phyloP scores from a whole-genome alignment of 2,113 vertebrate genomes.

The Lampris megalopsis region DNA sequence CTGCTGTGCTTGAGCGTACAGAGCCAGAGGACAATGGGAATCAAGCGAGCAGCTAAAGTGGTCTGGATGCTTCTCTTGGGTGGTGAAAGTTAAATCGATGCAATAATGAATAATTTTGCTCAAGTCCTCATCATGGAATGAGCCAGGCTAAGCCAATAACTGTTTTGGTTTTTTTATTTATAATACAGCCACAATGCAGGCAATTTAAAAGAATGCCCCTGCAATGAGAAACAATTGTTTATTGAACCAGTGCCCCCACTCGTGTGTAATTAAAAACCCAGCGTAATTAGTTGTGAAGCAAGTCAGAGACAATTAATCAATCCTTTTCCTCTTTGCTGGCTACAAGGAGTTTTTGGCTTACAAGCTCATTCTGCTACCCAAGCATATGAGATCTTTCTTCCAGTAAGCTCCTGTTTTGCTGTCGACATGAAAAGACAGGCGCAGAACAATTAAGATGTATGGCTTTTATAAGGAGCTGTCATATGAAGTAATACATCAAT shows the following conservation, averaged over 20 bases:
- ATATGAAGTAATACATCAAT: slow-evolving; percentile 55
- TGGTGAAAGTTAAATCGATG: slow-evolving; percentile 11
- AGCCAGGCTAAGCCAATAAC: neutral
- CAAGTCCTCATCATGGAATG: neutral
- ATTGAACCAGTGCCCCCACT: slow-evolving; percentile 29
- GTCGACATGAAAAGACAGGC: neutral
- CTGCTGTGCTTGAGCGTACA: slow-evolving; percentile 3
- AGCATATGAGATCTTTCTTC: slow-evolving; percentile 27
- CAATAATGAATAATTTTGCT: neutral
- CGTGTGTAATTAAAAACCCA: slow-evolving; percentile 63
- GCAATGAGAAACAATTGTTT: slow-evolving; percentile 47
- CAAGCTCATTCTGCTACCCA: slow-evolving; percentile 39
- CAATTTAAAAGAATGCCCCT: slow-evolving; percentile 4
- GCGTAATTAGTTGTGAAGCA: slow-evolving; percentile 47
- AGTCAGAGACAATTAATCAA: slow-evolving; percentile 53
- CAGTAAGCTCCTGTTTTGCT: slow-evolving; percentile 44
- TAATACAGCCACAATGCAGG: neutral
- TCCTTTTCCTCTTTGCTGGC: slow-evolving; percentile 35
- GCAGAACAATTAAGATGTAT: slow-evolving; percentile 61
- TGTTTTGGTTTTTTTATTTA: neutral
- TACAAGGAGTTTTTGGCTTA: slow-evolving; percentile 22
- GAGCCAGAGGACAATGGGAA: slow-evolving; percentile 5
- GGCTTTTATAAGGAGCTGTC: slow-evolving; percentile 51
- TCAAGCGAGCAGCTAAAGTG: slow-evolving; percentile 4
- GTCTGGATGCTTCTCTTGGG: neutral